Base-by-base conservation (phyloP, 2,113 vertebrate genomes). In the Daphoenositta chrysoptera region DNA sequence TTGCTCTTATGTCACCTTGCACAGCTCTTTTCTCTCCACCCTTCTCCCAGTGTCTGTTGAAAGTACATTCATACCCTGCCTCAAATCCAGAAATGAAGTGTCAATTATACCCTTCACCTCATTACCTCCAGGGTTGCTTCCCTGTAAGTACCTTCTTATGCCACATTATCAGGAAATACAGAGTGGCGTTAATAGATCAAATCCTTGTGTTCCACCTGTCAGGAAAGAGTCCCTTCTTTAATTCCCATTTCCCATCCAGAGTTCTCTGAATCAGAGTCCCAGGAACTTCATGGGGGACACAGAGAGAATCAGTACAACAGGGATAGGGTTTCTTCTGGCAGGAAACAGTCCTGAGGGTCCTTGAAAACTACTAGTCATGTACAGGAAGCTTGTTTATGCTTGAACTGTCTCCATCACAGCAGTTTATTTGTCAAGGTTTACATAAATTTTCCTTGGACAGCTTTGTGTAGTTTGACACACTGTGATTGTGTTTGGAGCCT, bases 401-500 rank as follows among this genome's bases (percentile, higher is more conserved):
- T 77, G 30, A 58, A 40, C 56, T 35, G 44, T 39, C 33, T 86
- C 7, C 0, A 28, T 77, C 81, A n/a, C 44, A 78, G 56, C 47
- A 28, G 31, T 90, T 79, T 33, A 7, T 84, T 89, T 37, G 33
- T 79, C 31, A 60, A 66, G 53, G 48, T 85, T 60, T 82, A 64
- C 2, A 9, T 50, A 47, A 17, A 22, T 78, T 68, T 93, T 79
- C 39, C 10, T 89, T 69, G 57, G 57, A 35, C 31, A 60, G n/a
- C 23, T 89, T 56, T 94, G 76, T 75, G 48, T 71, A 58, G 21
- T 61, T 86, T 83, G 85, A 78, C 88, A 85, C 11, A 10, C 40
- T 56, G 28, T 1, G 2, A 28, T 68, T 73, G 35, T 68, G 17
- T 83, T 81, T 84, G 73, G 56, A 87, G 57, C 50, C 70, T 89